A percentile compares a stretch with the other conserved stretches of the same genome.
Evolutionary conservation across 2,113 vertebrate genomes (phyloP).

Genomic region (Heterotilapia buettikoferi): DNA sequence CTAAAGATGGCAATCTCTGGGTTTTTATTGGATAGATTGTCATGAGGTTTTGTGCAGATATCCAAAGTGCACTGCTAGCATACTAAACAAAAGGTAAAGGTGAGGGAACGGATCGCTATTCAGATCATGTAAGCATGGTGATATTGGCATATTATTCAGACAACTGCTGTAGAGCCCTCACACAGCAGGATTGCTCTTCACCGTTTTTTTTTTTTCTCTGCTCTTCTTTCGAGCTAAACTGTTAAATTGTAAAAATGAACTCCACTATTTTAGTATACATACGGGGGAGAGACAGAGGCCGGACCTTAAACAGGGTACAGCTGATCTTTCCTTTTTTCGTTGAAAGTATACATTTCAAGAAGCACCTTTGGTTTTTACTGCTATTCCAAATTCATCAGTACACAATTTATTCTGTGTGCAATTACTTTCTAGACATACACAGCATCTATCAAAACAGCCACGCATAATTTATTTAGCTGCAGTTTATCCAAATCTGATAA

Average conservation of each 20-base stretch:
- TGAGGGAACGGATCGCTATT: neutral
- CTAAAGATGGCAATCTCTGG: neutral
- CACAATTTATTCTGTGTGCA: neutral
- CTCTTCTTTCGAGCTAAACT: neutral
- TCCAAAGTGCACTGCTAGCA: neutral
- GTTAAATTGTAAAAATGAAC: neutral
- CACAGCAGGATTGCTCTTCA: neutral
- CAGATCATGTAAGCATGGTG: neutral
- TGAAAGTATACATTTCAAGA: neutral
- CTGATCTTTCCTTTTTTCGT: rapidly evolving
- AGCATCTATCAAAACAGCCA: neutral
- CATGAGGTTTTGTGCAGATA: neutral
- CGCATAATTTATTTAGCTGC: neutral
- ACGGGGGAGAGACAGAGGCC: neutral
- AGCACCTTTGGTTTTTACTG: neutral
- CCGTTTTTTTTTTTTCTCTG: neutral
- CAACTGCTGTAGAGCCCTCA: neutral
- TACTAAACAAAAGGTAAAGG: neutral
- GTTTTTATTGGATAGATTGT: neutral
- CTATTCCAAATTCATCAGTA: neutral
- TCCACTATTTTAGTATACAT: neutral
- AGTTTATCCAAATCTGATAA: neutral
- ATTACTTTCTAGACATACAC: neutral
- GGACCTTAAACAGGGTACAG: rapidly evolving
- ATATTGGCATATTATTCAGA: neutral